These are phyloP conservation scores for Pagrus major DNA, from an alignment of 2,113 vertebrate genomes.

Conservation along the genomic window DNA sequence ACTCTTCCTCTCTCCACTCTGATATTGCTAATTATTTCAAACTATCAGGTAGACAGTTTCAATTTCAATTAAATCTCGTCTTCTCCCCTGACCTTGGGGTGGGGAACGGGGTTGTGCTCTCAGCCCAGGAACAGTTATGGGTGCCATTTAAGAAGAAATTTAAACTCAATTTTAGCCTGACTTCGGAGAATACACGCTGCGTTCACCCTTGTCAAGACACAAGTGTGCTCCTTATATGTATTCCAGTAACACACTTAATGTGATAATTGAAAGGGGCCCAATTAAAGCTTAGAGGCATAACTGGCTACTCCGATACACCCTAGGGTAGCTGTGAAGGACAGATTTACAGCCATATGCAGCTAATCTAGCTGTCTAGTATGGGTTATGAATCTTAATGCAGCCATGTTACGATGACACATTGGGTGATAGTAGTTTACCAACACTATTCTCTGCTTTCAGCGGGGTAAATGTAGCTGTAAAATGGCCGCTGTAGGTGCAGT, in stretches of 20 bases:
- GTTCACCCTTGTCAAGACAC: constrained; percentile 66
- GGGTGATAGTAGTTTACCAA: constrained; percentile 10
- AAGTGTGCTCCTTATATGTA: constrained; percentile 60
- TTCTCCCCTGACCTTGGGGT: constrained; percentile 79
- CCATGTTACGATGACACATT: constrained; percentile 48
- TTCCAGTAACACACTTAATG: constrained; percentile 73
- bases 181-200: constrained; percentile 70
- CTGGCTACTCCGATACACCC: constrained; percentile 51
- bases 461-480: neutral
- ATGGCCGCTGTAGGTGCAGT: neutral
- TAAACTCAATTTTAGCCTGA: constrained; percentile 76
- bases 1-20: constrained; percentile 67
- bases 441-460: constrained; percentile 5
- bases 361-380: constrained; percentile 59
- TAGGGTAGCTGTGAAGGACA: constrained; percentile 62
- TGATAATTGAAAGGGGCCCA: constrained; percentile 80
- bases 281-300: constrained; percentile 76
- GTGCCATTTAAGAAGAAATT: constrained; percentile 78
- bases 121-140: constrained; percentile 62
- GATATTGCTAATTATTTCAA: constrained; percentile 87
- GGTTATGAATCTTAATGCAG: constrained; percentile 64
- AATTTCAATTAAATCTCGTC: constrained; percentile 85
- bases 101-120: constrained; percentile 59
- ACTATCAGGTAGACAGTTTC: constrained; percentile 85
- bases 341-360: constrained; percentile 72